phyloP scores from a whole-genome alignment of 1,140 invertebrate species.

The Macrocentrus cingulum region DNA sequence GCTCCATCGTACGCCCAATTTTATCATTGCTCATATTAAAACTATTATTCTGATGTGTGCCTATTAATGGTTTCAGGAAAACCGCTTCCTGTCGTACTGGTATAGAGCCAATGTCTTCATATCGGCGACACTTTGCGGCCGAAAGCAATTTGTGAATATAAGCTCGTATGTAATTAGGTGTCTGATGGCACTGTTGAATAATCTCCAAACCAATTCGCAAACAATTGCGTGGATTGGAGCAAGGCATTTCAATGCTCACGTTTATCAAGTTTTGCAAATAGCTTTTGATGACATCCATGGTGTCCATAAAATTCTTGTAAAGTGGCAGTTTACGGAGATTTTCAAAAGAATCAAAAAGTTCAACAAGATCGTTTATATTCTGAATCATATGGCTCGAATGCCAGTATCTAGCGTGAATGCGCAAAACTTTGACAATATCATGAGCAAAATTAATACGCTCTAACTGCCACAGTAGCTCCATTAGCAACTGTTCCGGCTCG shows the following conservation, averaged over 20 bases:
- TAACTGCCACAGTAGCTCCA: slow-evolving; percentile 34
- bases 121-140: too few species aligned
- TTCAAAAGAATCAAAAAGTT: slow-evolving; percentile 35
- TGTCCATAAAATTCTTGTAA: slow-evolving; percentile 18
- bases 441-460: slow-evolving; percentile 28
- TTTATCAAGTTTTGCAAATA: slow-evolving; percentile 22
- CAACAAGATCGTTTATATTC: slow-evolving; percentile 30
- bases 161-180: slow-evolving; percentile 18
- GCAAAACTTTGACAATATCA: slow-evolving; percentile 28
- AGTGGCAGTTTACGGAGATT: slow-evolving; percentile 29
- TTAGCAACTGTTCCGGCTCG: slow-evolving; percentile 30
- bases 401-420: slow-evolving; percentile 34
- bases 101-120: too few species aligned
- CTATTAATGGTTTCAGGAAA: too few species aligned
- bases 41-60: neutral
- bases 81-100: too few species aligned
- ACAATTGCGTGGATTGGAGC: slow-evolving; percentile 32
- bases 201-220: slow-evolving; percentile 30
- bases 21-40: neutral
- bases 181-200: slow-evolving; percentile 18
- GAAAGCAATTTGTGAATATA: slow-evolving; percentile 26
- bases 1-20: too few species aligned
- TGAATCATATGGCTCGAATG: slow-evolving; percentile 31
- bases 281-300: slow-evolving; percentile 21
- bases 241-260: slow-evolving; percentile 30